phyloP scores from a whole-genome alignment of 1,140 invertebrate species.

The Notospermus geniculatus region DNA sequence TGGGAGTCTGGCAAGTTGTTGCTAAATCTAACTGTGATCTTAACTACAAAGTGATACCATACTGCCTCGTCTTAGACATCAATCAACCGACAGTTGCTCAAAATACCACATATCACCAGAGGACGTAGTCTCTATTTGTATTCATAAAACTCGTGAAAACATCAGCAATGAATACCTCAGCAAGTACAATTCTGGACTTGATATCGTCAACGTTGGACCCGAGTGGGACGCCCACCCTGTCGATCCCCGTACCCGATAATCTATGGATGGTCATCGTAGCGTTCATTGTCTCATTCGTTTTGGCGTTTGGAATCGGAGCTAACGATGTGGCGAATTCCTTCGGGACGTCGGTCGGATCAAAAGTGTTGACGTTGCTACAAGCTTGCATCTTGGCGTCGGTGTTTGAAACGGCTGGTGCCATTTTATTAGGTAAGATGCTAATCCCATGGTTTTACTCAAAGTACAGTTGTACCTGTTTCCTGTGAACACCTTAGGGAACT shows the following conservation, averaged over 20 bases:
- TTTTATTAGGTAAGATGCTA: constrained; percentile 56
- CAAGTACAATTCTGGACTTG: background rate
- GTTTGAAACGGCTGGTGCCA: constrained; percentile 75
- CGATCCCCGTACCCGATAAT: background rate
- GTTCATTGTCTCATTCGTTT: constrained; percentile 88
- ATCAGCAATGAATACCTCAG: background rate
- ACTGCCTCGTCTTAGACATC: too few relatives aligned
- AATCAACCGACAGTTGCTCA: too few relatives aligned
- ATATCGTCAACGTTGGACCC: background rate
- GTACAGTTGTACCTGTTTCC: too few relatives aligned
- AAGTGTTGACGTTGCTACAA: constrained; percentile 86
- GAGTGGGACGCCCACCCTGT: background rate
- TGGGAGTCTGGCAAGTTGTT: too few relatives aligned
- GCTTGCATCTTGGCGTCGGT: constrained; percentile 93
- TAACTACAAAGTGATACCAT: too few relatives aligned
- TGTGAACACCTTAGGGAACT: too few relatives aligned
- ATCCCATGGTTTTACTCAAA: too few relatives aligned
- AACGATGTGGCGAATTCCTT: constrained; percentile 99
- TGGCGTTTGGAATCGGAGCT: constrained; percentile 96
- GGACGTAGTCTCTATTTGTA: too few relatives aligned
- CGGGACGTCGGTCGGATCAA: constrained; percentile 95
- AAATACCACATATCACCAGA: too few relatives aligned
- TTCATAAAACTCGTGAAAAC: too few relatives aligned
- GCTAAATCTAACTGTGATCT: too few relatives aligned
- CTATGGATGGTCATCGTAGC: constrained; percentile 83